Evolutionary conservation across 2,888 invertebrate species (phyloP), one percentile per base, ranked within the genome.

Genomic region (Pseudoips prasinana): DNA sequence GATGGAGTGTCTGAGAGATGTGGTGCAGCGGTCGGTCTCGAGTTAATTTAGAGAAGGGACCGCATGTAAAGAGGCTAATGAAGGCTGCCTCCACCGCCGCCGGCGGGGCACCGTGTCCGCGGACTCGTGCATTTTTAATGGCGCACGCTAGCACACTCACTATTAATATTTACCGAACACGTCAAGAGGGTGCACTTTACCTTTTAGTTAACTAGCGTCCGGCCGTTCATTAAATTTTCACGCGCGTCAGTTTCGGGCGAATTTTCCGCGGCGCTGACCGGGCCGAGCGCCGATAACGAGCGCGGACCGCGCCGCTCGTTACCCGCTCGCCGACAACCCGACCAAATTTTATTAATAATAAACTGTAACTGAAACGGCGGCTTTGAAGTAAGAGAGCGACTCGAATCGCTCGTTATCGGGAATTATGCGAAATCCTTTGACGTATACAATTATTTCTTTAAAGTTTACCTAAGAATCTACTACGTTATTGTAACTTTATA

Each of bases 171-270:
- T 85, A 85, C 85, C 87, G 86, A 86, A 85, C 86, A 86, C 87
- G 87, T 87, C 86, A 87, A 88, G 88, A 87, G 88, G 87, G 88
- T 86, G 87, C 87, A 87, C 86, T 88, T 88, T 87, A 87, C 88
- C 88, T 88, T 88, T 87, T 87, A 88, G 87, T 86, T 86, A 87
- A 88, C 88, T 88, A 87, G 85, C 87, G 87, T 86, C 87, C 87
- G 84, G 86, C 83, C 82, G 88, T 88, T 88, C 88, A 88, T 88
- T 88, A 88, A 88, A 88, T 88, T 88, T 88, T 88, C 88, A 88
- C 88, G 88, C 87, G 88, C 87, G 87, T 87, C 88, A 86, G 87
- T 87, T 88, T 87, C 79, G 85, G 85, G 73, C 81, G 73, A 87
- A 87, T 86, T 88, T 88, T 87, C 87, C 87, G 87, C 87, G 84